phyloP scores from a whole-genome alignment of 2,888 invertebrate genomes.

The Hartigia nigra region DNA sequence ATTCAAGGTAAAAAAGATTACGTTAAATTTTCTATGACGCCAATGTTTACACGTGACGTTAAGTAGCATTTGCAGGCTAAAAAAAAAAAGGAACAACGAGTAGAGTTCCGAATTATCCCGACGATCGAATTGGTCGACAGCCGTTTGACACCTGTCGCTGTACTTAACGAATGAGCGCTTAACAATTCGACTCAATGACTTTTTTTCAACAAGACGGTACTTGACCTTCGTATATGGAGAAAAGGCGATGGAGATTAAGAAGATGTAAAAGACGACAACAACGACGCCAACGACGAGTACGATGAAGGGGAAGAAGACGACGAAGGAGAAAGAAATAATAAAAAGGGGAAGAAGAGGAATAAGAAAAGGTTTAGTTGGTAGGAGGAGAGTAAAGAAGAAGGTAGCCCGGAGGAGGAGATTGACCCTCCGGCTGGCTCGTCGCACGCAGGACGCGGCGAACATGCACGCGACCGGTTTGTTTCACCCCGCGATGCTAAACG shows the following conservation, averaged over 20 bases:
- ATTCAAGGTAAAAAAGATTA: not conserved
- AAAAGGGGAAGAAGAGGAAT: constrained; percentile 21
- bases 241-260: constrained; percentile 14
- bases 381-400: constrained; percentile 19
- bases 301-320: constrained; percentile 16
- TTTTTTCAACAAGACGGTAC: constrained; percentile 39
- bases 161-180: not conserved
- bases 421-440: constrained; percentile 58
- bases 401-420: constrained; percentile 53
- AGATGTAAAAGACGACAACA: not conserved
- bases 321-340: constrained; percentile 25
- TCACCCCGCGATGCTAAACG: constrained; percentile 59
- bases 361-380: not conserved
- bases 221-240: constrained; percentile 36
- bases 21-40: not conserved
- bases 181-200: constrained; percentile 25
- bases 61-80: not conserved
- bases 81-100: not conserved
- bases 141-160: not conserved
- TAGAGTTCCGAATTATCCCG: not conserved
- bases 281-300: constrained; percentile 7
- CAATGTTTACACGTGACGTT: not conserved
- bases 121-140: constrained; percentile 1
- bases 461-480: constrained; percentile 62
- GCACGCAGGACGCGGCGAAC: constrained; percentile 51